Base-by-base conservation (phyloP, 2,888 invertebrate genomes). In the Unio delphinus region DNA sequence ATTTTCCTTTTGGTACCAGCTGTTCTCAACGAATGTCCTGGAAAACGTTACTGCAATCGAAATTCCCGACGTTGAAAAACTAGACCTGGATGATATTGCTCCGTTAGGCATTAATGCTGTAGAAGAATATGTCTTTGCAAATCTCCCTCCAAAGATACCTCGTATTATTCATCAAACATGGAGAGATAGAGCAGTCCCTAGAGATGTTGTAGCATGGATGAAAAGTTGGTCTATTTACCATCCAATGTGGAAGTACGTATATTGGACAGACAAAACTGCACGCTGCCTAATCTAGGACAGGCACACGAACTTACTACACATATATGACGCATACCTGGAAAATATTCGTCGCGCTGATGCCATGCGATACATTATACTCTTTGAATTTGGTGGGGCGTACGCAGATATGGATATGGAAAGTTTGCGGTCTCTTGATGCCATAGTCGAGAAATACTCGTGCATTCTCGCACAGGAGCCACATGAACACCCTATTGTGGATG, bases 261-360 rank as follows among this genome's bases (percentile, higher is more conserved):
- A 89, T 55, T 89, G 89, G 89, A 89, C 88, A 8, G 86, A 87
- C 68, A 80, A 81, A n/a, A 86, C 82, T 73, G 87, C 87, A 1
- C 70, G 85, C n/a, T 61, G 75, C 34, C 75, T 89, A 4, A 83
- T 89, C 54, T 70, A 73, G 11, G 81, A 82, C 11, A 82, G 80
- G 63, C 86, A 86, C 69, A 84, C 88, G 3, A 55, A 75, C 57
- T 77, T 85, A 55, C 73, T 87, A 30, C 64, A 74, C 7, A 74
- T 80, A 6, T 89, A 80, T 74, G 82, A 87, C 68, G 75, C 75
- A 20, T 88, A 88, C 69, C 65, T 79, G 7, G 80, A 85, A 67
- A 80, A 79, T 45, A 87, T 86, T 45, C 82, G 86, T 55, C 73
- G 86, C 34, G 88, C 86, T 23, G 89, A 89, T 72, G 86, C 86